Evolutionary conservation across 2,797 vertebrate genomes (phyloP).

Genomic region (Triplophysa bombifrons): DNA sequence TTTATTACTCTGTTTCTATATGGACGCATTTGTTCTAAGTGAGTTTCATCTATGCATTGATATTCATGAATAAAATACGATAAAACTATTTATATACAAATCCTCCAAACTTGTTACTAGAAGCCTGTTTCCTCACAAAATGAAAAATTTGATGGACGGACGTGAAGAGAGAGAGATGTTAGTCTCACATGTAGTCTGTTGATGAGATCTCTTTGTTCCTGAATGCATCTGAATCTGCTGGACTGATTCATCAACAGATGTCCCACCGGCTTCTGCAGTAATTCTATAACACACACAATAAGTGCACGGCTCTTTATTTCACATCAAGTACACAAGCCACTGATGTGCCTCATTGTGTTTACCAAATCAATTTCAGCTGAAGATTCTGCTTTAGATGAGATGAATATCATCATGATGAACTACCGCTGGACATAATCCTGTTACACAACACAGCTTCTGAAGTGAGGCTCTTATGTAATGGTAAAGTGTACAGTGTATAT

Average conservation of each 20-base stretch:
- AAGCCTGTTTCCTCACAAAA: neutral
- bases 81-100: neutral
- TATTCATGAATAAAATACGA: no score
- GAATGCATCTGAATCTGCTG: constrained; percentile 77
- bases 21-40: no score
- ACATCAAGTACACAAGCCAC: neutral
- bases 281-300: constrained; percentile 27
- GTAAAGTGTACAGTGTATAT: neutral
- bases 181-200: constrained; percentile 76
- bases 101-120: neutral
- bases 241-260: constrained; percentile 84
- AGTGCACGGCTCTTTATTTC: neutral
- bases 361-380: neutral
- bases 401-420: neutral
- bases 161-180: neutral
- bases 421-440: neutral
- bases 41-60: no score
- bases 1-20: no score
- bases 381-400: neutral
- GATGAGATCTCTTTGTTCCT: constrained; percentile 82
- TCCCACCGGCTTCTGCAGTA: constrained; percentile 78
- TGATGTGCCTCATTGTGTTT: neutral
- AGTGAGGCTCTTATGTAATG: neutral
- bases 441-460: neutral
- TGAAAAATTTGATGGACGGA: neutral